These are phyloP conservation scores for Bergia puertoricense DNA, from an alignment of 92 coral and sea anemone species.

Conservation along the genomic window DNA sequence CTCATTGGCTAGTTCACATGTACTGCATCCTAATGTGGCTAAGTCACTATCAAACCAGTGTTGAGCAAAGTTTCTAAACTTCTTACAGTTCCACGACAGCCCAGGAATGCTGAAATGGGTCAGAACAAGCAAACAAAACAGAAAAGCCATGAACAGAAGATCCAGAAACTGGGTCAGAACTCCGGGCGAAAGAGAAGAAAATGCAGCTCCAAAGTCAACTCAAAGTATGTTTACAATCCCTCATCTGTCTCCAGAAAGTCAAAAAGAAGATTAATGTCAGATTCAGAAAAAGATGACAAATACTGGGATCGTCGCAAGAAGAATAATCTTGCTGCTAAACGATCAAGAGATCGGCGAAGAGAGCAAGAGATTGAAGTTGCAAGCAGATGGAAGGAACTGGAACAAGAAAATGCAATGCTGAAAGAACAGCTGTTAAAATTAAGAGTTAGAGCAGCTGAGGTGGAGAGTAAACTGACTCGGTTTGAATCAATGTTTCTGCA, in stretches of 20 bases:
- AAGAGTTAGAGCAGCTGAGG: constrained; percentile 28
- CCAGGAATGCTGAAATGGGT: background rate
- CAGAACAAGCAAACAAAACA: background rate
- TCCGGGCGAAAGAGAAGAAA: background rate
- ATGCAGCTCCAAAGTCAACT: background rate
- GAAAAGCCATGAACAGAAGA: background rate
- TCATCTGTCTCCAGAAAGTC: constrained; percentile 46
- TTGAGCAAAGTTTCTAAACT: no score
- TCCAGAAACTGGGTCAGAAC: background rate
- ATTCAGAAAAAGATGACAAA: constrained; percentile 49
- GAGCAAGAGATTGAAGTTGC: constrained; percentile 53
- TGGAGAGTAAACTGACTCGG: constrained; percentile 1
- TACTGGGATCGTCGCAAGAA: constrained; percentile 55
- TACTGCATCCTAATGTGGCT: no score
- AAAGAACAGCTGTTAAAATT: constrained; percentile 51
- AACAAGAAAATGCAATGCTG: constrained; percentile 54
- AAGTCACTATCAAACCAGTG: no score
- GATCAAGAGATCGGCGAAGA: constrained; percentile 56
- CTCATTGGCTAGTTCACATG: no score
- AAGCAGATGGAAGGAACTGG: constrained; percentile 44
- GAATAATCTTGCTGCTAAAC: constrained; percentile 54
- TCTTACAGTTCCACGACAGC: background rate
- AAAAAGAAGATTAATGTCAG: constrained; percentile 34
- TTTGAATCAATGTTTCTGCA: background rate
- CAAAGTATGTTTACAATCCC: constrained; percentile 26